phyloP scores from a whole-genome alignment of 2,113 vertebrate genomes.

The Sclerurus mexicanus region DNA sequence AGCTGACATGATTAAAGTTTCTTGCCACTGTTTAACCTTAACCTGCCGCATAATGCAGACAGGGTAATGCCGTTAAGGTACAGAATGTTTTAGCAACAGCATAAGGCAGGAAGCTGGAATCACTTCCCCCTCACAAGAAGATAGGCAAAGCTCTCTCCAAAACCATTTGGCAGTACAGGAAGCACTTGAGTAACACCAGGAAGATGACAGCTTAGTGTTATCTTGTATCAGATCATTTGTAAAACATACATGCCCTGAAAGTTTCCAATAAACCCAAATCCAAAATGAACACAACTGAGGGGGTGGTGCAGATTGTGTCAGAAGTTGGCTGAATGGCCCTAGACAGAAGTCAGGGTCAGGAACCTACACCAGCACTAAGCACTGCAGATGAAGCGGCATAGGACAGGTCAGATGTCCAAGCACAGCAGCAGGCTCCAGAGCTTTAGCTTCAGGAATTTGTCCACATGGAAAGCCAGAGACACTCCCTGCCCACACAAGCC shows the following conservation, averaged over 20 bases:
- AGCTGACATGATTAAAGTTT: neutral
- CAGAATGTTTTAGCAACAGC: neutral
- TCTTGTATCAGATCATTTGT: neutral
- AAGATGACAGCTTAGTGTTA: neutral
- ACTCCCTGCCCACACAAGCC: neutral
- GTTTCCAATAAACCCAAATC: neutral
- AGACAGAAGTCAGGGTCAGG: neutral
- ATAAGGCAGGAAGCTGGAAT: conserved; percentile 16
- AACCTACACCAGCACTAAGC: neutral
- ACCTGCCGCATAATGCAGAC: neutral
- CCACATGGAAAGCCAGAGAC: neutral
- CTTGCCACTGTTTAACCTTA: neutral
- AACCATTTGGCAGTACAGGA: neutral
- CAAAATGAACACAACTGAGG: neutral
- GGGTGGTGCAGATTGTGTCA: neutral
- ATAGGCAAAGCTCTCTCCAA: neutral
- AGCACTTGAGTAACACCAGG: neutral
- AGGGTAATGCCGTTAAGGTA: neutral
- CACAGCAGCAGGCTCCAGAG: neutral
- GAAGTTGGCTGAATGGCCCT: neutral
- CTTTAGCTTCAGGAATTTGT: neutral
- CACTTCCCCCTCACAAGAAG: neutral
- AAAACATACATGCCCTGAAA: neutral
- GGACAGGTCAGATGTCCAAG: neutral
- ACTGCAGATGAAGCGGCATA: neutral